Percentiles rank a stretch among this genome's conserved stretches.
These are phyloP conservation scores for Leucoraja erinaceus DNA, from an alignment of 2,113 vertebrate species.

Conservation along the genomic window DNA sequence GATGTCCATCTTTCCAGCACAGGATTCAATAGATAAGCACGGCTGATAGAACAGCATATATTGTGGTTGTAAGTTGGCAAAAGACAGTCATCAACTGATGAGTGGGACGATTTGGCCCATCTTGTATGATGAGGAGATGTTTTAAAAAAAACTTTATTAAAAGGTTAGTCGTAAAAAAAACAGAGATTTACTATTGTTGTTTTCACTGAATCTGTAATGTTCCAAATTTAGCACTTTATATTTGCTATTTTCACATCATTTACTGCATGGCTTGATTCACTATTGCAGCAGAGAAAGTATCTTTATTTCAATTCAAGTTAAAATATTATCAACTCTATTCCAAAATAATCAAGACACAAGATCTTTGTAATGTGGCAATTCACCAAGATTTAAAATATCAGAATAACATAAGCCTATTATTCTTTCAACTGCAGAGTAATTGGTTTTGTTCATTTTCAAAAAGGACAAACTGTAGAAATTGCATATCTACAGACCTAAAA, in stretches of 20 bases:
- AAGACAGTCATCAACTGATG: no score
- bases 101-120: no score
- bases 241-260: not conserved
- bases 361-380: not conserved
- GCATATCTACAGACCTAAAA: not conserved
- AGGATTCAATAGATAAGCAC: no score
- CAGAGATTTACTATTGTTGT: not conserved
- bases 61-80: no score
- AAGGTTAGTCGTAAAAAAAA: not conserved
- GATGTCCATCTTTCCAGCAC: no score
- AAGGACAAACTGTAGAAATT: not conserved
- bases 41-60: no score
- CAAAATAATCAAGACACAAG: not conserved
- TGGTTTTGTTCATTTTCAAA: not conserved
- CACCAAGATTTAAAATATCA: not conserved
- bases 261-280: not conserved
- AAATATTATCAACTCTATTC: not conserved
- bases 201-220: not conserved
- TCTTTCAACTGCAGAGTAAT: not conserved
- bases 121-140: no score
- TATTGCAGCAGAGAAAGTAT: not conserved
- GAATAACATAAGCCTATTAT: not conserved
- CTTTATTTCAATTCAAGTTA: not conserved
- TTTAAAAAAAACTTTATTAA: no score
- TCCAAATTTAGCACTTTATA: not conserved